phyloP scores from a whole-genome alignment of 1,140 invertebrate genomes.

The Daktulosphaira vitifoliae region DNA sequence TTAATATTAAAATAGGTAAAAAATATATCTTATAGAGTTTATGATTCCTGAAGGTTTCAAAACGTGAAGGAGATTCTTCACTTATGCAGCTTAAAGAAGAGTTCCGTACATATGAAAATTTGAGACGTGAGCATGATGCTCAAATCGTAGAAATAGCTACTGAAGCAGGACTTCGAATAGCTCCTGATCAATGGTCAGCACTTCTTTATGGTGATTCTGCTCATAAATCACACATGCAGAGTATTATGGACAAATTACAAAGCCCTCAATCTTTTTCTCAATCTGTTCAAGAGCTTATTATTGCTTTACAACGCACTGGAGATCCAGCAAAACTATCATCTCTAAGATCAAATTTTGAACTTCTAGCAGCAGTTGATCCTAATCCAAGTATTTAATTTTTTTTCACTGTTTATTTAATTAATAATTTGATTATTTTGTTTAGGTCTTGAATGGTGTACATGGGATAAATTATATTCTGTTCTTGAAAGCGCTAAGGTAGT shows the following conservation, averaged over 20 bases:
- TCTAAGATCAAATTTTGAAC: conserved; percentile 68
- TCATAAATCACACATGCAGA: conserved; percentile 98
- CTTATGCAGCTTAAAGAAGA: conserved; percentile 98
- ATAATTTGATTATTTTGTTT: neutral
- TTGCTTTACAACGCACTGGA: conserved; percentile 80
- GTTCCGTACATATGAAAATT: conserved; percentile 86
- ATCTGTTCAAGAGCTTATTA: conserved; percentile 83
- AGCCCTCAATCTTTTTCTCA: conserved; percentile 77
- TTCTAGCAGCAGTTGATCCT: conserved; percentile 77
- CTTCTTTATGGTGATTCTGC: conserved; percentile 88
- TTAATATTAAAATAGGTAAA: conserved; percentile 25
- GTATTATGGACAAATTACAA: conserved; percentile 90
- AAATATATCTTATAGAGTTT: neutral
- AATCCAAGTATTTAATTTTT: conserved; percentile 50
- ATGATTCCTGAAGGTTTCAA: conserved; percentile 69
- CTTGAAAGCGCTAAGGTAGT: conserved; percentile 72
- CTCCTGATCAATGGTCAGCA: conserved; percentile 97
- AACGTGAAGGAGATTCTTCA: conserved; percentile 93
- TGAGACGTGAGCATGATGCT: conserved; percentile 93
- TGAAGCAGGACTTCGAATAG: conserved; percentile 91
- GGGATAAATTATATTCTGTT: conserved; percentile 63
- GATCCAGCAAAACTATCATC: conserved; percentile 77
- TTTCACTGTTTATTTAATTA: neutral
- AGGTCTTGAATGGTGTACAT: conserved; percentile 51
- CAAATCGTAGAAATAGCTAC: conserved; percentile 97